These are phyloP conservation scores for Calyptommatus sinebrachiatus DNA, from an alignment of 2,113 vertebrate species.

Conservation along the genomic window DNA sequence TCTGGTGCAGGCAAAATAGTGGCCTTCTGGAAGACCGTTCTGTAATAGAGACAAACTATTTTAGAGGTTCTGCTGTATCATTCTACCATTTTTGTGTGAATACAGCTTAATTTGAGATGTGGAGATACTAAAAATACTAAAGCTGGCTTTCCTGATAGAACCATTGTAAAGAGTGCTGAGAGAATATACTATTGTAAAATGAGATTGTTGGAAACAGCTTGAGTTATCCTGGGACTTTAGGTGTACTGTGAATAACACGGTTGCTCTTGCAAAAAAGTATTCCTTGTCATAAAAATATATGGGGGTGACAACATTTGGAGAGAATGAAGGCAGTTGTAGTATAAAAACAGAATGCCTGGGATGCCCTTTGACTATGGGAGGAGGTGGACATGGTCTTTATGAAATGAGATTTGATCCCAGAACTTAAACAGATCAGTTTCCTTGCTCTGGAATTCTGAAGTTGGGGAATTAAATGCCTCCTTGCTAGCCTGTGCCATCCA, in stretches of 20 bases:
- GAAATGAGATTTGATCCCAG: not conserved
- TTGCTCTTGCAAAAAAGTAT: not conserved
- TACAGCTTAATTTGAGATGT: not conserved
- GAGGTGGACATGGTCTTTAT: too few relatives aligned
- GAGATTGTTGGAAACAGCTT: too few relatives aligned
- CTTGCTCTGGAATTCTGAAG: too few relatives aligned
- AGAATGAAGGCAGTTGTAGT: not conserved
- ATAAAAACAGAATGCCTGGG: not conserved
- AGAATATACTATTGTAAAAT: not conserved
- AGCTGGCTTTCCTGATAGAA: not conserved
- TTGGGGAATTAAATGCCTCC: too few relatives aligned
- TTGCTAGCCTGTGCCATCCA: too few relatives aligned
- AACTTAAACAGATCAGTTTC: not conserved
- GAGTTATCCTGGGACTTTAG: not conserved
- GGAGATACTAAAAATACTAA: too few relatives aligned
- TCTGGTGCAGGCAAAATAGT: too few relatives aligned
- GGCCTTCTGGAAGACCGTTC: too few relatives aligned
- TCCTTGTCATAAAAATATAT: not conserved
- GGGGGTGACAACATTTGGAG: not conserved
- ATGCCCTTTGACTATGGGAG: not conserved
- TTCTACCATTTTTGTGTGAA: too few relatives aligned
- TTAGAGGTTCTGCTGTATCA: too few relatives aligned
- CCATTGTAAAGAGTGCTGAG: not conserved
- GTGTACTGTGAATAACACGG: not conserved
- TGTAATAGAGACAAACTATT: too few relatives aligned